These are phyloP conservation scores for Todus mexicanus DNA, from an alignment of 2,797 vertebrate species.

Conservation along the genomic window DNA sequence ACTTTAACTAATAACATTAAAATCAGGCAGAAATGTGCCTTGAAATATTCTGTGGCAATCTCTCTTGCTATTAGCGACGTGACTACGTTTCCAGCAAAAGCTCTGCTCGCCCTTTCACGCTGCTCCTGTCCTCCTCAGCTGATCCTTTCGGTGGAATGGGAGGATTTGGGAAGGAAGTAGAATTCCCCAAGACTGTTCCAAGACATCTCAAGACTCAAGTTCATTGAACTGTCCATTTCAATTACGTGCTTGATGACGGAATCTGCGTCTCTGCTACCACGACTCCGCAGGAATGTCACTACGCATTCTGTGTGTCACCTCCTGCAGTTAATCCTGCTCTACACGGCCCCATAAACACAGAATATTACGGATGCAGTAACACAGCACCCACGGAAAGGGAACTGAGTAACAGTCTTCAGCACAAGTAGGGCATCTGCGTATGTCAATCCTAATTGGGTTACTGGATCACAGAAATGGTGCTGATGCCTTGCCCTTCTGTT, in stretches of 20 bases:
- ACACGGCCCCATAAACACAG: fast-evolving
- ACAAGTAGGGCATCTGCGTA: neutral
- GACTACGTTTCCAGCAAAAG: neutral
- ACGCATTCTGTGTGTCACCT: fast-evolving
- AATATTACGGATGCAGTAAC: neutral
- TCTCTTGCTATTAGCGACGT: neutral
- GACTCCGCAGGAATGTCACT: neutral
- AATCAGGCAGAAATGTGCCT: neutral
- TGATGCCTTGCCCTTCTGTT: neutral
- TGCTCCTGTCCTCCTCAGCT: neutral
- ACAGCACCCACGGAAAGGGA: neutral
- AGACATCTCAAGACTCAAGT: neutral
- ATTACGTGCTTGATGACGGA: neutral
- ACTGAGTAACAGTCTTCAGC: neutral
- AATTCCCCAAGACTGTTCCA: neutral
- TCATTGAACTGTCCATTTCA: neutral
- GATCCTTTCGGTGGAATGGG: neutral
- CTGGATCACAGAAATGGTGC: neutral
- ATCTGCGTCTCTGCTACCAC: neutral
- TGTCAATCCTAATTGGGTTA: neutral
- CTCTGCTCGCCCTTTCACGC: neutral
- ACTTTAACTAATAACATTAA: neutral
- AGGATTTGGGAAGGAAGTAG: neutral
- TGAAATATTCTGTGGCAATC: neutral
- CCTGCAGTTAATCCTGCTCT: neutral